Evolutionary conservation across 2,113 vertebrate genomes (phyloP).

Genomic region (Syngnathus floridae): DNA sequence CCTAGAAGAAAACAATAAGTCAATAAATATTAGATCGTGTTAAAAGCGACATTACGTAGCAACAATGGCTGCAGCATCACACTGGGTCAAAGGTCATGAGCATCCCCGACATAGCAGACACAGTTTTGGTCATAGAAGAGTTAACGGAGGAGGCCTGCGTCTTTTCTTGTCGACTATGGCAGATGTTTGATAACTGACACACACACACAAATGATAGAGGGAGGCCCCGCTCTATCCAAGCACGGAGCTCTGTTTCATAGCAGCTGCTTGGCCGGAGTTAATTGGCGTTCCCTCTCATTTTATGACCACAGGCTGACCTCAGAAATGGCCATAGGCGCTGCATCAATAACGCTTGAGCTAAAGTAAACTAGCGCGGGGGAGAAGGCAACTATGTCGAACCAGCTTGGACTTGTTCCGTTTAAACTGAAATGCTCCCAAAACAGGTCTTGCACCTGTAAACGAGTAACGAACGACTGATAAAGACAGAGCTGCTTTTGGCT

Average conservation of each 20-base stretch:
- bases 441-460: slow-evolving; percentile 48
- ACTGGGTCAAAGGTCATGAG: not conserved
- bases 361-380: slow-evolving; percentile 18
- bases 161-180: slow-evolving; percentile 71
- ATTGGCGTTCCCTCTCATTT: slow-evolving; percentile 37
- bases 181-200: slow-evolving; percentile 76
- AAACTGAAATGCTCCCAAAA: slow-evolving; percentile 37
- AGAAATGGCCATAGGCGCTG: slow-evolving; percentile 21
- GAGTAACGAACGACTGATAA: slow-evolving; percentile 26
- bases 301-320: slow-evolving; percentile 36
- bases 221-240: slow-evolving; percentile 34
- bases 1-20: slow-evolving; percentile 60
- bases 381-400: slow-evolving; percentile 26
- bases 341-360: slow-evolving; percentile 10
- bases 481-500: slow-evolving; percentile 14
- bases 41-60: not conserved
- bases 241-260: slow-evolving; percentile 45
- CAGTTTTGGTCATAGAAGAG: slow-evolving; percentile 27
- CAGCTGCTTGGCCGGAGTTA: slow-evolving; percentile 57
- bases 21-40: not conserved
- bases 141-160: slow-evolving; percentile 46
- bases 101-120: slow-evolving; percentile 17
- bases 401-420: slow-evolving; percentile 50
- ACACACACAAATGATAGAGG: slow-evolving; percentile 1
- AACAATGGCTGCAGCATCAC: not conserved